Evolutionary conservation across 2,888 invertebrate genomes (phyloP), one percentile per base, ranked within the genome.

Genomic region (Parascotia fuliginaria): DNA sequence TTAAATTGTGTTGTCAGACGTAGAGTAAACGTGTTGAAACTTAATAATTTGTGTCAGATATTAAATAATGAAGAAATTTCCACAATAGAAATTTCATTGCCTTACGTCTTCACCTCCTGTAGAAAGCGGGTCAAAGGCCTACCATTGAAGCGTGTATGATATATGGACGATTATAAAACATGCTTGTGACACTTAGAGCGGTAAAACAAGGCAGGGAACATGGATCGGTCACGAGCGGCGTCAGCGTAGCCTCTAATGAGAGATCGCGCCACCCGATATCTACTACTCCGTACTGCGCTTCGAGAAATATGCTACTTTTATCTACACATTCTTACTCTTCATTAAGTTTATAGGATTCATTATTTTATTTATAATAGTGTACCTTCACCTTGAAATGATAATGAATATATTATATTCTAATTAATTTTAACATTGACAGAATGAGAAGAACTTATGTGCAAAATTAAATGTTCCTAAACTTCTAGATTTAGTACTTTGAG

Each of bases 181-280:
- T 31, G 34, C 50, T 45, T 55, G 51, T 60, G 64, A 58, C 52
- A 66, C 64, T 52, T 53, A 38, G 42, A 46, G 33, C 48, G 36
- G 55, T 39, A 56, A 60, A 59, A 41, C 51, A 57, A 48, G 48
- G 57, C 15, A 42, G 42, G 52, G 66, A 65, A 64, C 70, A 68
- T 45, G 67, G 56, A 48, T 65, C 51, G 77, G 85, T 82, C 87
- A 85, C 86, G 87, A 82, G 67, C 73, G 12, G 33, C 55, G 58
- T 64, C 67, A 75, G 70, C 24, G 7, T 7, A 61, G 59, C 60
- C 73, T 77, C 85, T 89, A 88, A 89, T 89, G 88, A 89, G 83
- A 80, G 88, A 89, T 89, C 77, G 76, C 76, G 75, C 74, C 72
- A 69, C 62, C 52, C 63, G 83, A 81, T 80, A 75, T 48, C 48